Evolutionary conservation across 64 coral and sea anemone genomes (phyloP).

Genomic region (Trachythela sp.): DNA sequence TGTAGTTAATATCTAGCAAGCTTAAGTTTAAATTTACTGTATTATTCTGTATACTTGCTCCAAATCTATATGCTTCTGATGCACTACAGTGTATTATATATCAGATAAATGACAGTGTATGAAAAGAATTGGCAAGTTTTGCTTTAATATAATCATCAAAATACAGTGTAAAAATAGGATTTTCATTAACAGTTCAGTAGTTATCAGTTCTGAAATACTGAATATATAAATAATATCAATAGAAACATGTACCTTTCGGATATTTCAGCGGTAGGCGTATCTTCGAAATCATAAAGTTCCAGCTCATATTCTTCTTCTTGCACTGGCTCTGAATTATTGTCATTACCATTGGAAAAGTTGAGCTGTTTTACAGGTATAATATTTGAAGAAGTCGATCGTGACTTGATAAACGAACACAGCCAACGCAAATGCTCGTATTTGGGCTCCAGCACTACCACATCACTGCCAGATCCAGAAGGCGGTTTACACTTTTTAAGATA

Average conservation of each 20-base stretch:
- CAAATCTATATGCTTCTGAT: not conserved
- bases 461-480: conserved; percentile 28
- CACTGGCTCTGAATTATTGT: not conserved
- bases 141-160: not conserved
- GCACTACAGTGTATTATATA: not conserved
- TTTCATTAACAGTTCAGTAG: no score
- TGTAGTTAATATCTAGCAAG: not conserved
- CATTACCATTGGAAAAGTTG: not conserved
- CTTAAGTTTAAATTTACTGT: no score
- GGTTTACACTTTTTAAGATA: conserved; percentile 30
- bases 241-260: not conserved
- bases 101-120: not conserved
- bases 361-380: not conserved
- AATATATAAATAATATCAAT: no score
- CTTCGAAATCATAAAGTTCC: not conserved
- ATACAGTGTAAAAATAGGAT: not conserved
- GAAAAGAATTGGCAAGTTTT: not conserved
- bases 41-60: not conserved
- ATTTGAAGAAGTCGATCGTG: conserved; percentile 44
- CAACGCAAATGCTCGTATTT: conserved; percentile 56
- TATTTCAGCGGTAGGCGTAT: not conserved
- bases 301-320: not conserved
- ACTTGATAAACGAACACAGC: conserved; percentile 49
- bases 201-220: not conserved
- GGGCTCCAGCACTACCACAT: conserved; percentile 28